phyloP scores from a whole-genome alignment of 2,888 invertebrate genomes.

The Drosophila siamana region DNA sequence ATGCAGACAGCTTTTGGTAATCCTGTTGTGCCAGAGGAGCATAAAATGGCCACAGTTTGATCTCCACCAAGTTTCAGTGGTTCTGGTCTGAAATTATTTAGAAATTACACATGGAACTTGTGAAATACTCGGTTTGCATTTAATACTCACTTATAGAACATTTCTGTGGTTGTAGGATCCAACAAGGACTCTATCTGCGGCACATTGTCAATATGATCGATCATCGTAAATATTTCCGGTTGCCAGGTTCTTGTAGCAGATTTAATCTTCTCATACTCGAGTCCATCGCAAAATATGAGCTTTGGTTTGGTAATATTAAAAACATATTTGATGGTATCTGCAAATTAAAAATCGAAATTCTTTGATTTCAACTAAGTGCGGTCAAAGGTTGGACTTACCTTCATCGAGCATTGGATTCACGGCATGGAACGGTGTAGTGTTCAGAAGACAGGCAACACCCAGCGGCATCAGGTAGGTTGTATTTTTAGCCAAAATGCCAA shows the following conservation, averaged over 20 bases:
- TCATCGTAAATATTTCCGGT: constrained; percentile 61
- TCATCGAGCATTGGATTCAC: constrained; percentile 70
- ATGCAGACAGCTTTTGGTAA: background rate
- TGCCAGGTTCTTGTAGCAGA: constrained; percentile 53
- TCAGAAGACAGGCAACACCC: constrained; percentile 73
- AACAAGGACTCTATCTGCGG: constrained; percentile 57
- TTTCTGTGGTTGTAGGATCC: constrained; percentile 57
- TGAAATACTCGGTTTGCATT: background rate
- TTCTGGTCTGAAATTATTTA: constrained; percentile 50
- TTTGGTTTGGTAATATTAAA: constrained; percentile 61
- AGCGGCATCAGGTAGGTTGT: constrained; percentile 72
- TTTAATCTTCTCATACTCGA: constrained; percentile 52
- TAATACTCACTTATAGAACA: constrained; percentile 29
- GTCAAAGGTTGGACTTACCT: constrained; percentile 39
- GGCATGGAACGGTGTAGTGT: constrained; percentile 71
- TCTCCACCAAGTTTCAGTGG: constrained; percentile 1
- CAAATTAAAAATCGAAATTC: background rate
- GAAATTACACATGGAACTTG: background rate
- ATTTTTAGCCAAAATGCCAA: constrained; percentile 76
- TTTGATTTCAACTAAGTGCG: background rate
- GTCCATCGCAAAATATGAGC: constrained; percentile 68
- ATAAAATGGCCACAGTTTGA: background rate
- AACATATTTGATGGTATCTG: background rate
- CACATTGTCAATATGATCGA: constrained; percentile 47
- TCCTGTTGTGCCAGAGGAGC: constrained; percentile 1